Percentiles rank a stretch among this genome's conserved stretches.
These are phyloP conservation scores for Notarius lentiginosus DNA, from an alignment of 2,113 vertebrate genomes.

Conservation along the genomic window DNA sequence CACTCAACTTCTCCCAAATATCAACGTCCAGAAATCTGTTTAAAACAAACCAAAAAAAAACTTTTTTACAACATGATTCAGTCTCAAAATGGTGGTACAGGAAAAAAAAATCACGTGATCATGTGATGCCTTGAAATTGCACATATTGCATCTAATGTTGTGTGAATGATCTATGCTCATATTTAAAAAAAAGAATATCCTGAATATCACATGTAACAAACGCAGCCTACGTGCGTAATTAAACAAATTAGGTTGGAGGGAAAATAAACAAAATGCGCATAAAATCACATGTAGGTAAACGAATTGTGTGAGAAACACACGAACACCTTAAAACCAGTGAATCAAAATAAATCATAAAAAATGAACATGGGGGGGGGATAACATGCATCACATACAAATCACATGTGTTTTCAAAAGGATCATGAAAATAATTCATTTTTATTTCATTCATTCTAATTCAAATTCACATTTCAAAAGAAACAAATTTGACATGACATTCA, in stretches of 20 bases:
- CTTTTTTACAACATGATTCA: too few relatives aligned
- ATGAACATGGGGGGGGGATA: neutral
- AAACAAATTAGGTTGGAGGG: neutral
- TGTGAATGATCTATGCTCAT: neutral
- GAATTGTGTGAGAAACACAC: neutral
- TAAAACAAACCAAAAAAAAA: neutral
- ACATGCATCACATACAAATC: neutral
- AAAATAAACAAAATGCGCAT: neutral
- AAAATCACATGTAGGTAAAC: neutral
- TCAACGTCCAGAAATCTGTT: neutral
- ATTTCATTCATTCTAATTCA: neutral
- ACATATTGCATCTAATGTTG: neutral
- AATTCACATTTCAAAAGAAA: neutral
- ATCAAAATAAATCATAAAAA: neutral
- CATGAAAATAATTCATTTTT: neutral
- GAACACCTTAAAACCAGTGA: neutral
- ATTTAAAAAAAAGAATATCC: too few relatives aligned
- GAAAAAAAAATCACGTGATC: neutral
- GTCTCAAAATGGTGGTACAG: too few relatives aligned
- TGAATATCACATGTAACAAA: neutral
- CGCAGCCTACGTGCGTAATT: neutral
- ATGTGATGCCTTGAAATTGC: neutral
- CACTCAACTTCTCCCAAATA: neutral
- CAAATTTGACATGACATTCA: neutral
- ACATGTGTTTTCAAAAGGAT: neutral